Conservation (phyloP, 2,888 invertebrate genomes). For the Apamea sordens region DNA sequence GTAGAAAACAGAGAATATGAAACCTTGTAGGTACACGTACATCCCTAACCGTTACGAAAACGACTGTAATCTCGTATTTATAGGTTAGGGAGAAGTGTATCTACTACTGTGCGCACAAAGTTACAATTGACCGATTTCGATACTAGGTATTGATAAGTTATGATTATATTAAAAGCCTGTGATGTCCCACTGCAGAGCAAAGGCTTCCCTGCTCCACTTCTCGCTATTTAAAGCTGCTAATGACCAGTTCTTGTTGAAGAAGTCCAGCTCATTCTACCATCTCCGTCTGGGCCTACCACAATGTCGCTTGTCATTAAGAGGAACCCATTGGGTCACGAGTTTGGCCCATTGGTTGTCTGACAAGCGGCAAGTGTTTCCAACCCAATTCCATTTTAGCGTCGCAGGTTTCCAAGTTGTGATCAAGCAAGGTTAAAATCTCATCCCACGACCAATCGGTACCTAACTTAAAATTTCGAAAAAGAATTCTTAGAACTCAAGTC, state of each 20-base stretch:
- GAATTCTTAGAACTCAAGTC: not conserved
- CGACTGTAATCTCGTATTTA: not conserved
- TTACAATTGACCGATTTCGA: conserved; percentile 16
- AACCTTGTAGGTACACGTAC: conserved; percentile 23
- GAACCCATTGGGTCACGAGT: too few species aligned
- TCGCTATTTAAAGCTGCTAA: too few species aligned
- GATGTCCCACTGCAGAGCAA: too few species aligned
- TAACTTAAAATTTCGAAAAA: not conserved
- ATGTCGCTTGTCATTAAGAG: too few species aligned
- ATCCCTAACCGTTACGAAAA: not conserved
- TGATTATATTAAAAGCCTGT: too few species aligned
- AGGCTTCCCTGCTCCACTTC: too few species aligned
- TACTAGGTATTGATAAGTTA: not conserved
- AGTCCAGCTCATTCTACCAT: too few species aligned
- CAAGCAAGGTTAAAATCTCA: conserved; percentile 4
- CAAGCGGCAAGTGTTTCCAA: too few species aligned
- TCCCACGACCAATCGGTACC: not conserved
- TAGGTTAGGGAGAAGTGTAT: not conserved
- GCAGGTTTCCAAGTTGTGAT: not conserved
- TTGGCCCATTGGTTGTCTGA: too few species aligned
- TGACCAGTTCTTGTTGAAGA: too few species aligned
- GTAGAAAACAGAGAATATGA: conserved; percentile 44
- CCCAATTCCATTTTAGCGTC: too few species aligned
- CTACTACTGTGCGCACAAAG: not conserved
- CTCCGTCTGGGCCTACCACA: too few species aligned